Percentiles rank a stretch among this genome's conserved stretches.
Conservation (phyloP, 2,888 invertebrate genomes). For the Sussaba pulchella region DNA sequence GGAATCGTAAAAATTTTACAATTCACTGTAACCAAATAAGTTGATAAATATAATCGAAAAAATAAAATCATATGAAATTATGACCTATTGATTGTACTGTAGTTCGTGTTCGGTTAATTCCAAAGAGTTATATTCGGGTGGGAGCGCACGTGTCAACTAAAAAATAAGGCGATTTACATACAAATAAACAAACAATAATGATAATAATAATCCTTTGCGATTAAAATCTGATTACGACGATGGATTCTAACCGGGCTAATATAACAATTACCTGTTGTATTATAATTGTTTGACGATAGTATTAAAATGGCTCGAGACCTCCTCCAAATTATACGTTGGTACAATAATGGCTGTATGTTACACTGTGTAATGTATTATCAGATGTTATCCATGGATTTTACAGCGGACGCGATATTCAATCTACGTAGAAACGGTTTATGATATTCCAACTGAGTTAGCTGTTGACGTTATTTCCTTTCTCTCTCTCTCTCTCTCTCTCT, state of each 20-base stretch:
- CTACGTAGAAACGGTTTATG: conserved; percentile 74
- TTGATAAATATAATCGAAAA: conserved; percentile 14
- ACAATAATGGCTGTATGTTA: conserved; percentile 40
- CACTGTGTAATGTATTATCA: conserved; percentile 22
- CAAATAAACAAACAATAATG: neutral
- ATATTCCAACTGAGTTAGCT: conserved; percentile 42
- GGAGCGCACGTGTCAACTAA: conserved; percentile 21
- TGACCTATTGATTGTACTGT: too few relatives aligned
- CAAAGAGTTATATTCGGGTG: neutral
- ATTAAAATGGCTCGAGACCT: conserved; percentile 55
- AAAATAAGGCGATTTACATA: conserved; percentile 6
- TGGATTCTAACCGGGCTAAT: neutral
- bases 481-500: conserved; percentile 15
- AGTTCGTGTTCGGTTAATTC: conserved; percentile 15
- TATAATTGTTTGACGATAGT: conserved; percentile 45
- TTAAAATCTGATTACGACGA: conserved; percentile 4
- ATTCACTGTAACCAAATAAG: conserved; percentile 25
- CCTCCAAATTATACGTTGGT: conserved; percentile 59
- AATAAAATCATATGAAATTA: conserved; percentile 2
- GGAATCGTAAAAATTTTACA: conserved; percentile 39
- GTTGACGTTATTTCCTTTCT: conserved; percentile 16
- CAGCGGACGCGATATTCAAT: conserved; percentile 62
- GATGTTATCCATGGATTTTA: conserved; percentile 35
- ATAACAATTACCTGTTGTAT: conserved; percentile 17
- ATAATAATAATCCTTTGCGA: neutral